Conservation (phyloP, 2,888 invertebrate genomes). For the Spisula subtruncata region DNA sequence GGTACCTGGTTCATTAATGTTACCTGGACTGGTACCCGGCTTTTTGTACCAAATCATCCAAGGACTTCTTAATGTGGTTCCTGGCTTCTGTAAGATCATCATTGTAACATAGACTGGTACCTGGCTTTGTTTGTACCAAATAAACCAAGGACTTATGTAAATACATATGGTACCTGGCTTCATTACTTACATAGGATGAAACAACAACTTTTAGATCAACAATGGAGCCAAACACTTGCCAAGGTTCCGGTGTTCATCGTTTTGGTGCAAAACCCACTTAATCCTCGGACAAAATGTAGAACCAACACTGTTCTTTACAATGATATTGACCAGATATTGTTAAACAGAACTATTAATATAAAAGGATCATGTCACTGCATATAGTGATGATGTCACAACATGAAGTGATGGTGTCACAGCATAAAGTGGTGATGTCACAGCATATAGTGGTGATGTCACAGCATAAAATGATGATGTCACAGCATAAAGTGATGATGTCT, state of each 20-base stretch:
- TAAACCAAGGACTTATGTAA: neutral
- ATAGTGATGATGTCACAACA: neutral
- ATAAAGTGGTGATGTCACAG: neutral
- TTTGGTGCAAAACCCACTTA: too few species aligned
- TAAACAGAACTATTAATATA: neutral
- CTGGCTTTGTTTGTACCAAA: neutral
- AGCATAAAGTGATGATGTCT: neutral
- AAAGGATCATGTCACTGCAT: neutral
- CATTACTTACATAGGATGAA: too few species aligned
- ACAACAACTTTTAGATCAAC: neutral
- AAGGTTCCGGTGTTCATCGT: too few species aligned
- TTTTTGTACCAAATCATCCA: neutral
- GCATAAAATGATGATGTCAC: neutral
- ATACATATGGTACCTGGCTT: too few species aligned
- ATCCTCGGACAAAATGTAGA: neutral
- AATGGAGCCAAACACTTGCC: neutral
- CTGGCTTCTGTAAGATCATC: too few species aligned
- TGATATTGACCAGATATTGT: neutral
- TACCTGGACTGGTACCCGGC: neutral
- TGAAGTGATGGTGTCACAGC: neutral
- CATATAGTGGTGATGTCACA: neutral
- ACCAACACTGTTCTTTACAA: neutral
- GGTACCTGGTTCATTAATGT: too few species aligned
- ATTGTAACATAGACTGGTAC: neutral
- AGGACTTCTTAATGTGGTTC: neutral